Base-by-base conservation (phyloP, 2,888 invertebrate species). In the Corbicula japonica region DNA sequence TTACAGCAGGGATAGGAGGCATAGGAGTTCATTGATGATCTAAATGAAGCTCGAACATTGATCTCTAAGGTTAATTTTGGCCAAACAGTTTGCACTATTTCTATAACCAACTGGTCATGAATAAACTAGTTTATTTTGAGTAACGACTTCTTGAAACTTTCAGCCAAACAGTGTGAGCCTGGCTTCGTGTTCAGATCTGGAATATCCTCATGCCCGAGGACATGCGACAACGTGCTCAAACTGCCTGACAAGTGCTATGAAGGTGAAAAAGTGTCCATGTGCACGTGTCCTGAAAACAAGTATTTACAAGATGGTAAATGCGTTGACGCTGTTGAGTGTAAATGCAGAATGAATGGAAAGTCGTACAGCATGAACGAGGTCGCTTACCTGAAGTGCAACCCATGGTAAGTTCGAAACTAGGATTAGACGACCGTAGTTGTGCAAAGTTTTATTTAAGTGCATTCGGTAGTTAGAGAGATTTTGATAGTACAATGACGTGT, bases 261-360 rank as follows among this genome's bases (percentile, higher is more conserved):
- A 32, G n/a, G 35, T 1, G 34, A 32, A n/a, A 32, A 32, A 50
- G 96, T 96, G 62, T 97, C 97, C 91, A 98, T 98, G 0, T 98
- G 98, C 92, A 97, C 96, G 94, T 98, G 98, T 91, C 97, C 97
- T 0, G 94, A 95, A 12, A 97, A 97, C 0, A 95, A 56, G 26
- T 74, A 63, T 48, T 28, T 68, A 63, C 86, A 88, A 68, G 74
- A 88, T 28, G 89, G 86, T 18, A 54, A 77, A 35, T 91, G 91
- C 79, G 80, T 91, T 6, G 23, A 58, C 32, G 77, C 86, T 1
- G 77, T 84, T 15, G 68, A 85, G 1, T 91, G 91, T 75, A 83
- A 87, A 21, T 91, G 91, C 76, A 58, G 73, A 68, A 81, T 83
- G 44, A 82, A 88, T 46, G 83, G 80, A 21, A 76, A 86, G 32